A percentile compares a stretch with the other conserved stretches of the same genome.
Evolutionary conservation across 2,888 invertebrate genomes (phyloP).

Genomic region (Lymantria monacha): DNA sequence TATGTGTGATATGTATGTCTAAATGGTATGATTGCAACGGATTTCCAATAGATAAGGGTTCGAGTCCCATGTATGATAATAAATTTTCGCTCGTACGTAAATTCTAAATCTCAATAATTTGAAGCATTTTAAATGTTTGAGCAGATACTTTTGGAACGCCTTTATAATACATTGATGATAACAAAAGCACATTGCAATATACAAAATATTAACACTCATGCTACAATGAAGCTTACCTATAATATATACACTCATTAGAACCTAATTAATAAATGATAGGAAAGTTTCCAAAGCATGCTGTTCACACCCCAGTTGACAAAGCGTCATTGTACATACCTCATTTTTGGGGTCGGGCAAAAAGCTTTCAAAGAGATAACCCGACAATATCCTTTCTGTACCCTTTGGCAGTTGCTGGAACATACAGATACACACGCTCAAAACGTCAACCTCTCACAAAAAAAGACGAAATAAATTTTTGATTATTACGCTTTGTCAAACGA

Average conservation of each 20-base stretch:
- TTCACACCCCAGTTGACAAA: slow-evolving; percentile 5
- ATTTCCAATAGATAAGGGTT: no score
- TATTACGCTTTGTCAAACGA: slow-evolving; percentile 1
- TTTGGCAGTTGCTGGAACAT: slow-evolving; percentile 26
- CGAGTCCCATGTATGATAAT: no score
- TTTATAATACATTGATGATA: not conserved
- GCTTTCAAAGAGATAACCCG: slow-evolving; percentile 24
- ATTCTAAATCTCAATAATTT: no score
- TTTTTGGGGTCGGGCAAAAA: slow-evolving; percentile 16
- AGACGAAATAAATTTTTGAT: not conserved
- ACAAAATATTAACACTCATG: not conserved
- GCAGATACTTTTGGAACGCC: not conserved
- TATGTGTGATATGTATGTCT: no score
- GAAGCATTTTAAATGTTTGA: not conserved
- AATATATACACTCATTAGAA: not conserved
- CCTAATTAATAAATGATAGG: not conserved
- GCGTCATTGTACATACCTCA: slow-evolving; percentile 23
- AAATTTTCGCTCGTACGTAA: no score
- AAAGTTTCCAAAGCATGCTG: slow-evolving; percentile 11
- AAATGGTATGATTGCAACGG: no score
- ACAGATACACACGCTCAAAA: slow-evolving; percentile 17
- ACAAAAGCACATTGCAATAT: not conserved
- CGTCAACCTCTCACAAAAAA: no score
- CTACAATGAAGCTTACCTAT: not conserved
- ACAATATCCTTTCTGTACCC: slow-evolving; percentile 20